Conservation (phyloP, 2,113 vertebrate genomes). For the Cyphomyrus plagiostoma region DNA sequence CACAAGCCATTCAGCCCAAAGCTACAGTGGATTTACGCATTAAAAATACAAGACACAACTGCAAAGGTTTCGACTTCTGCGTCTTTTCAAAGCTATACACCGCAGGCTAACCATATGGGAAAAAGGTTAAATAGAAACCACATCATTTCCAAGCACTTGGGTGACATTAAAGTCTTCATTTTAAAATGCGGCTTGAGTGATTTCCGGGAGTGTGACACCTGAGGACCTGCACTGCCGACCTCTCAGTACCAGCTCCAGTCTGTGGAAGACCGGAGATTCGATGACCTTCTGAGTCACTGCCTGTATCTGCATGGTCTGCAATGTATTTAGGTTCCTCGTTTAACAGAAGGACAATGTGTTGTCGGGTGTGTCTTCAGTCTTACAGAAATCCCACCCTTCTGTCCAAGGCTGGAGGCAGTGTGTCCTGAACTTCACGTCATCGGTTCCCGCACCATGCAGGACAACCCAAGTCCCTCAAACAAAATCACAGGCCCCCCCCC, state of each 20-base stretch:
- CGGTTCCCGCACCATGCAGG: neutral
- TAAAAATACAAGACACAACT: neutral
- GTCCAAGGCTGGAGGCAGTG: neutral
- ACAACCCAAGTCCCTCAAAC: neutral
- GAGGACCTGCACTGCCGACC: neutral
- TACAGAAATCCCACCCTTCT: neutral
- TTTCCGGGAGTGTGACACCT: neutral
- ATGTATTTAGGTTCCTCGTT: neutral
- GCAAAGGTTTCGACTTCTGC: no score
- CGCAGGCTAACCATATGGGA: neutral
- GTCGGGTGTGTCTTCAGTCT: neutral
- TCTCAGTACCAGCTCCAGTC: neutral
- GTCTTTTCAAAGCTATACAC: neutral
- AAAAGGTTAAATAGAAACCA: neutral
- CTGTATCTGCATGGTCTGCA: neutral
- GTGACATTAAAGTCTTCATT: neutral
- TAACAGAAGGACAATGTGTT: neutral
- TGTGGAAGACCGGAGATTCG: neutral
- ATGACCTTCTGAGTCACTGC: neutral
- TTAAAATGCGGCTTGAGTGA: neutral
- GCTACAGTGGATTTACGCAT: neutral
- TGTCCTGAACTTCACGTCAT: neutral
- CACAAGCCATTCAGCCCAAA: neutral
- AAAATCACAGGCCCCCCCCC: neutral
- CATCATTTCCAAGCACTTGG: neutral